A percentile compares a stretch with the other conserved stretches of the same genome.
These are phyloP conservation scores for Dreissena rostriformis DNA, from an alignment of 1,140 invertebrate genomes.

Conservation along the genomic window DNA sequence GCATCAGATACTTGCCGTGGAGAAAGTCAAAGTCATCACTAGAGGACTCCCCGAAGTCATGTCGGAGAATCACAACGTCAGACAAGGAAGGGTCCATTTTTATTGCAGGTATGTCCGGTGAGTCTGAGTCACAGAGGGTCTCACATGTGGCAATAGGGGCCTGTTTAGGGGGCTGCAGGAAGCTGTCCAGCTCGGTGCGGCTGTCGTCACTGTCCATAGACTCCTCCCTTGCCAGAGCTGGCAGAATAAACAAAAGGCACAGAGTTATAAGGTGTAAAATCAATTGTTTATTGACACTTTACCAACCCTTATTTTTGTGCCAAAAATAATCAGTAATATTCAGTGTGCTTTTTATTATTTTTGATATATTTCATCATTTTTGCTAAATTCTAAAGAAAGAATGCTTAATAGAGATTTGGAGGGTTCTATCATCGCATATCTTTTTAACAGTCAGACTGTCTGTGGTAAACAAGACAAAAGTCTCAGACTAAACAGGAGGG, in stretches of 20 bases:
- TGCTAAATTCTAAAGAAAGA: too few relatives aligned
- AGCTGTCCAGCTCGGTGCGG: constrained; percentile 64
- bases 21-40: constrained; percentile 53
- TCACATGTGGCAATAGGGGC: constrained; percentile 81
- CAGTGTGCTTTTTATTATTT: too few relatives aligned
- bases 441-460: too few relatives aligned
- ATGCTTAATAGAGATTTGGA: too few relatives aligned
- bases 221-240: constrained; percentile 70
- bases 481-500: too few relatives aligned
- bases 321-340: too few relatives aligned
- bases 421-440: too few relatives aligned
- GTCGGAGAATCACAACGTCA: constrained; percentile 26
- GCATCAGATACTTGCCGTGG: constrained; percentile 62
- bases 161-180: constrained; percentile 70
- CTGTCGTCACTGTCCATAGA: constrained; percentile 75
- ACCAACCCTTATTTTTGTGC: too few relatives aligned
- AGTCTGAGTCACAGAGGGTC: constrained; percentile 75
- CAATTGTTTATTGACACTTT: too few relatives aligned
- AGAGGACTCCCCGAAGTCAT: constrained; percentile 53
- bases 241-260: constrained; percentile 35
- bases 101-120: constrained; percentile 69
- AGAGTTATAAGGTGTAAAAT: too few relatives aligned
- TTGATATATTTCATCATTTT: too few relatives aligned
- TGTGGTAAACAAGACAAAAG: too few relatives aligned
- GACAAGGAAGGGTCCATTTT: constrained; percentile 61